These are phyloP conservation scores for Sylvia borin DNA, from an alignment of 2,797 vertebrate species.

Conservation along the genomic window DNA sequence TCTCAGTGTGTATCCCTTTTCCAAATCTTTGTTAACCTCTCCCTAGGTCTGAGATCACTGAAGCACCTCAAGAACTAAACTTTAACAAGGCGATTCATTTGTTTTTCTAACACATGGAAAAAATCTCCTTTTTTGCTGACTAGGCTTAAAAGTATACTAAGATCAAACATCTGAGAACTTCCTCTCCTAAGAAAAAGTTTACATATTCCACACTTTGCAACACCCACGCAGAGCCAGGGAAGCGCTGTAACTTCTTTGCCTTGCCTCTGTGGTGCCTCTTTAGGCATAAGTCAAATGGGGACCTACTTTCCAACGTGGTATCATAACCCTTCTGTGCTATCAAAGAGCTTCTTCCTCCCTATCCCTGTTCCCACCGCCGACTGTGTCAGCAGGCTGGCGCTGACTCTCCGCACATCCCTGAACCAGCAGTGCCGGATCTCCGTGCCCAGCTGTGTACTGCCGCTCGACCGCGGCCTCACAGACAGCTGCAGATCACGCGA, in stretches of 20 bases:
- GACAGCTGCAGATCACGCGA: accelerated
- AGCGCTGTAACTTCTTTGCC: background rate
- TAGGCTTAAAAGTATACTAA: background rate
- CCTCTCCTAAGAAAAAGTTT: background rate
- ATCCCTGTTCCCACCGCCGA: too few relatives aligned
- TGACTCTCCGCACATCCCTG: background rate
- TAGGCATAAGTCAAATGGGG: background rate
- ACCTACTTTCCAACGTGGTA: background rate
- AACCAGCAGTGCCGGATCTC: background rate
- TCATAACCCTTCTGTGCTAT: background rate
- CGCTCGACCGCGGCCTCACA: background rate
- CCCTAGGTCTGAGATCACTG: background rate
- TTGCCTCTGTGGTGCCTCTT: background rate
- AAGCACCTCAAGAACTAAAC: background rate
- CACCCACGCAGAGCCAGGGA: background rate
- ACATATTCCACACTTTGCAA: background rate
- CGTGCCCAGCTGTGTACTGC: accelerated
- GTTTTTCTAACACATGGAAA: background rate
- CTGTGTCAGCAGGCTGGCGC: background rate
- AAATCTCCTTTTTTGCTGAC: background rate
- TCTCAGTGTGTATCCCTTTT: background rate
- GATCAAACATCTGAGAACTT: background rate
- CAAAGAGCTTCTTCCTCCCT: background rate
- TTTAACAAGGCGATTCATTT: background rate
- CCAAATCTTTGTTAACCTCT: background rate